Percentiles rank a stretch among this genome's conserved stretches.
Evolutionary conservation across 1,140 invertebrate species (phyloP).

Genomic region (Drosophila mauritiana): DNA sequence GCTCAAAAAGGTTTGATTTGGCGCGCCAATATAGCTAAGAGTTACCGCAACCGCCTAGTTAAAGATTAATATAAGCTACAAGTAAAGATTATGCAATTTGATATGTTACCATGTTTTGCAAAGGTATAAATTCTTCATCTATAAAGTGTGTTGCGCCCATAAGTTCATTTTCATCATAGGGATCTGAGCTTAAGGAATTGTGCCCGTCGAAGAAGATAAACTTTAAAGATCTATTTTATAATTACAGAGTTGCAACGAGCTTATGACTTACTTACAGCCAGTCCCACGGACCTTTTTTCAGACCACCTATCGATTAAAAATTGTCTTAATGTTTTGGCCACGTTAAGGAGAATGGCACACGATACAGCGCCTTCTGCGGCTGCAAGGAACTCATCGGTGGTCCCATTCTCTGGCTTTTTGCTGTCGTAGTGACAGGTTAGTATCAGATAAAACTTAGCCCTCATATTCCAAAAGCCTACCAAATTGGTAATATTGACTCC

Average conservation of each 20-base stretch:
- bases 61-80: not conserved
- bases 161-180: not conserved
- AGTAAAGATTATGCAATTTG: not conserved
- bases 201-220: constrained; percentile 54
- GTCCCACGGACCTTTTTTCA: constrained; percentile 13
- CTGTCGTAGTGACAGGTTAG: constrained; percentile 54
- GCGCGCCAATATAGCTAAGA: constrained; percentile 49
- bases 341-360: constrained; percentile 46
- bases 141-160: constrained; percentile 33
- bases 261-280: constrained; percentile 24
- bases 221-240: constrained; percentile 3
- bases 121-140: constrained; percentile 1
- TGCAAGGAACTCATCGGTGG: not conserved
- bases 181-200: constrained; percentile 7
- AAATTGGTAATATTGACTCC: constrained; percentile 21
- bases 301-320: constrained; percentile 7
- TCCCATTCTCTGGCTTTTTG: not conserved
- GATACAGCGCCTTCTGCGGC: constrained; percentile 50
- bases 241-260: not conserved
- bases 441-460: constrained; percentile 16
- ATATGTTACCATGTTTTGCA: constrained; percentile 18
- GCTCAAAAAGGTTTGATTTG: constrained; percentile 36
- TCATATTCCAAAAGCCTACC: constrained; percentile 26
- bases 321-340: constrained; percentile 23
- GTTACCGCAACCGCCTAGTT: constrained; percentile 19